Evolutionary conservation across 2,113 vertebrate species (phyloP), one percentile per base, ranked within the genome.

Genomic region (Zosterops hypoxanthus): DNA sequence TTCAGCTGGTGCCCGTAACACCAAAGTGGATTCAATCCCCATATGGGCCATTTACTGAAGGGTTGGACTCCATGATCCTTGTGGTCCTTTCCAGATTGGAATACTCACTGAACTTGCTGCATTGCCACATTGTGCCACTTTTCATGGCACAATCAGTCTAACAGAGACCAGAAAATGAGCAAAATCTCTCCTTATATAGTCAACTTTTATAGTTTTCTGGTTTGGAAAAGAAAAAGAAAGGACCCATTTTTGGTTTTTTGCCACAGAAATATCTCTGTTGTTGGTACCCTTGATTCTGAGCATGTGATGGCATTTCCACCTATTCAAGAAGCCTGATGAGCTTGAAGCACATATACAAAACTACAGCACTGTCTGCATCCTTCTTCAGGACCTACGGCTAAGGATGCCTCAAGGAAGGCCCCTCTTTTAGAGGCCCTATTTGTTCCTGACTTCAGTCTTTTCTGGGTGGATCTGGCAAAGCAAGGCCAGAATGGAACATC

Each of bases 401-500:
- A 55, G 84, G 44, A 75, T 70, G 52, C 56, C 71, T 73, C 60
- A 86, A 82, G 79, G 28, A 90, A 82, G 91, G 60, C 33, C 36
- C 39, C 46, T 60, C 46, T 39, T 64, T 92, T 52, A 76, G 56
- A 83, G 59, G 36, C 56, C 73, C 5, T 80, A 3, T 85, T 42
- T 64, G 66, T 90, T 70, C 89, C 63, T 95, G 82, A 87, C 86
- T 92, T 86, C 91, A 82, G 49, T 44, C 53, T 90, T 92, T 49
- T 90, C 52, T 82, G 94, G 86, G 72, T 85, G 86, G 85, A 86
- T 68, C 90, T 66, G 82, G 71, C 77, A 72, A 46, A 64, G 77
- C 87, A 61, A 63, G 20, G 63, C 87, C 86, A 66, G 89, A 95
- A 88, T 75, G 88, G 75, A 84, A 91, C 86, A 93, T 76, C 79